Percentiles rank a stretch among this genome's conserved stretches.
These are phyloP conservation scores for Microctenopoma stevenorrisi DNA, from an alignment of 2,797 vertebrate species.

Conservation along the genomic window DNA sequence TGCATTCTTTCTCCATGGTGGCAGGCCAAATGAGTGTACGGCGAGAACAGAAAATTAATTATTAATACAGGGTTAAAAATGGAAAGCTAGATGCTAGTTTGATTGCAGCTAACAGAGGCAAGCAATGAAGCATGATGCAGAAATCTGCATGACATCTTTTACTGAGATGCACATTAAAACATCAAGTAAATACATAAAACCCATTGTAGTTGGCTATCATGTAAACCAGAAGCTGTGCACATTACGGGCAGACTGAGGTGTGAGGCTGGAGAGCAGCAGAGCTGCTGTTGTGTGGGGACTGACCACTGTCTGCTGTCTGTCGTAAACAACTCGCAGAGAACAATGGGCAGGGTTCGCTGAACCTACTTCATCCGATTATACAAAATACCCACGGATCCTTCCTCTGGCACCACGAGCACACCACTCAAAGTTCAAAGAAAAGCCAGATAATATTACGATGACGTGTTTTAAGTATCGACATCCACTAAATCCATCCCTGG, in stretches of 20 bases:
- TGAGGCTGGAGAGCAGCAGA: conserved; percentile 11
- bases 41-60: conserved; percentile 11
- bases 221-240: background rate
- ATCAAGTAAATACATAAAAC: conserved; percentile 4
- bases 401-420: background rate
- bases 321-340: conserved; percentile 87
- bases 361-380: conserved; percentile 65
- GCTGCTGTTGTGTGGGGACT: conserved; percentile 55
- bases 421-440: background rate
- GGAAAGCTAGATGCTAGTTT: background rate
- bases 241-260: conserved; percentile 12
- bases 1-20: conserved; percentile 6
- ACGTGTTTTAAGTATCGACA: conserved; percentile 10
- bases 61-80: background rate
- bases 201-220: background rate
- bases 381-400: conserved; percentile 22
- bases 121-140: conserved; percentile 2
- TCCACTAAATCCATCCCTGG: conserved; percentile 59
- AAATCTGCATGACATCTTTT: background rate
- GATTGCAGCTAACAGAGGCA: background rate
- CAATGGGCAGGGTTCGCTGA: conserved; percentile 83
- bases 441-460: background rate
- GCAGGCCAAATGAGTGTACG: background rate
- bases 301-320: conserved; percentile 77
- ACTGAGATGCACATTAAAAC: background rate